phyloP scores from a whole-genome alignment of 2,888 invertebrate genomes.

The Drosophila engyochracea region DNA sequence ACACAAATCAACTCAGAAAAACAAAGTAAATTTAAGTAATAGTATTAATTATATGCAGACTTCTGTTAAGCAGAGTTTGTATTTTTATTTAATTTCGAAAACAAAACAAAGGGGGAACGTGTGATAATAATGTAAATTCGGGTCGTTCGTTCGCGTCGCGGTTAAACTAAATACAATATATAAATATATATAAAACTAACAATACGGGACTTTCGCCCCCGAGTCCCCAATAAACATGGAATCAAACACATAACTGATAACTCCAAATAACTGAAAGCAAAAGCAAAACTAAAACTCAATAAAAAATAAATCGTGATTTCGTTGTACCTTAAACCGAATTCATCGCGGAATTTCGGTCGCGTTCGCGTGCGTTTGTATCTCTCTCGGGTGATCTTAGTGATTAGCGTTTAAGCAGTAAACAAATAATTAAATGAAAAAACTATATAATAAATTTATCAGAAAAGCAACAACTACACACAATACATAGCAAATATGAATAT shows the following conservation, averaged over 20 bases:
- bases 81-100: conserved; percentile 63
- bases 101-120: conserved; percentile 75
- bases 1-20: conserved; percentile 49
- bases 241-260: conserved; percentile 47
- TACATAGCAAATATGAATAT: conserved; percentile 39
- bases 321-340: conserved; percentile 86
- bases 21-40: conserved; percentile 70
- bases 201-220: conserved; percentile 84
- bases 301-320: conserved; percentile 84
- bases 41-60: conserved; percentile 70
- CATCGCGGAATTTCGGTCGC: conserved; percentile 86
- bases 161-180: conserved; percentile 44
- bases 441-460: conserved; percentile 25
- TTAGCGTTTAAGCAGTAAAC: conserved; percentile 79
- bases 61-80: conserved; percentile 46
- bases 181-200: conserved; percentile 48
- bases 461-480: conserved; percentile 36
- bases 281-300: conserved; percentile 53
- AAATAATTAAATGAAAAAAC: conserved; percentile 27
- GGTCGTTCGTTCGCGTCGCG: conserved; percentile 84
- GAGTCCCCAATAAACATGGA: conserved; percentile 76
- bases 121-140: conserved; percentile 81
- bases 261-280: conserved; percentile 47
- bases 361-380: conserved; percentile 85
- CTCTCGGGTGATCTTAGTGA: conserved; percentile 86